A percentile compares a stretch with the other conserved stretches of the same genome.
phyloP scores from a whole-genome alignment of 2,888 invertebrate genomes.

The Volucella zonaria region DNA sequence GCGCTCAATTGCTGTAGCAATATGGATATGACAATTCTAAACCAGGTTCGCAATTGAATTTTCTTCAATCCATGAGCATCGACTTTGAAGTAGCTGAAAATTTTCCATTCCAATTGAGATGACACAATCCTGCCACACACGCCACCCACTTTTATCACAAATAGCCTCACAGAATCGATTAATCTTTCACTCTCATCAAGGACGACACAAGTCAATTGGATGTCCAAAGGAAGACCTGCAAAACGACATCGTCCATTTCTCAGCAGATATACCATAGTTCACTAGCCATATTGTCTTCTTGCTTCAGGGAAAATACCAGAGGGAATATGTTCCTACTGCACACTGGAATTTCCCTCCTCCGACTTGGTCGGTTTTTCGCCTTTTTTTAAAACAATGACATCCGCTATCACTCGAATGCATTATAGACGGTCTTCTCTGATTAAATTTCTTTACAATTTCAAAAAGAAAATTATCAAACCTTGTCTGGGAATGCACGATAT shows the following conservation, averaged over 20 bases:
- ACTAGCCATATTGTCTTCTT: neutral
- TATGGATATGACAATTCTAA: too few relatives aligned
- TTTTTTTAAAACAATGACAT: constrained; percentile 32
- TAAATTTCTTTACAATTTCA: constrained; percentile 45
- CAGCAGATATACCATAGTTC: too few relatives aligned
- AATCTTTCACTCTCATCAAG: constrained; percentile 8
- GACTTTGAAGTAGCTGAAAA: constrained; percentile 6
- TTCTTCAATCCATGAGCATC: constrained; percentile 23
- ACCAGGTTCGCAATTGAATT: neutral
- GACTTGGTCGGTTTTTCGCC: neutral
- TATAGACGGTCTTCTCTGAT: constrained; percentile 14
- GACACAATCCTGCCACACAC: neutral
- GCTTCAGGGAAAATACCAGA: neutral
- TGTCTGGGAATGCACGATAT: constrained; percentile 53
- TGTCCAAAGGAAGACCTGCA: neutral
- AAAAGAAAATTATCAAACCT: neutral
- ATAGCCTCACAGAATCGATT: neutral
- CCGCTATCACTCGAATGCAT: constrained; percentile 25
- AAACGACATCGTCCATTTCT: neutral
- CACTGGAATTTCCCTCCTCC: neutral
- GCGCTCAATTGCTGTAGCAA: too few relatives aligned
- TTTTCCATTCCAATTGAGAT: constrained; percentile 8
- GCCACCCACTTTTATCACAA: neutral
- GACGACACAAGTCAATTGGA: neutral
- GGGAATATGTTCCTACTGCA: neutral